Evolutionary conservation across 2,797 vertebrate genomes (phyloP), one percentile per base, ranked within the genome.

Genomic region (Hyperoplus lanceolatus): DNA sequence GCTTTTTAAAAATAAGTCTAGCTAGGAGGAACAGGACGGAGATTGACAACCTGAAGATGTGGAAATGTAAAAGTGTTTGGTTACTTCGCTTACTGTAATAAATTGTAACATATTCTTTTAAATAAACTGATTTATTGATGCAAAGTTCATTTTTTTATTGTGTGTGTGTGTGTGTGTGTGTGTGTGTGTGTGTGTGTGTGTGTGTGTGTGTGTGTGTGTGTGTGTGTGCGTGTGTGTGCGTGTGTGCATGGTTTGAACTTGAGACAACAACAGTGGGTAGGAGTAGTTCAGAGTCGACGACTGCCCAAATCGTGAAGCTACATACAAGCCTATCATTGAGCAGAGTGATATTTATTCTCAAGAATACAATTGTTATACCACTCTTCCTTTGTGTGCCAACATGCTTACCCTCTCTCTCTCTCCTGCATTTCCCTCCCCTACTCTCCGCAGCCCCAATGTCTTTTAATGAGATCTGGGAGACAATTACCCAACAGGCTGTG

Each of bases 81-180:
- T 95, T 93, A 95, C 92, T 93, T 96, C 91, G 95, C 94, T 96
- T 94, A 96, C 95, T 97, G 96, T 97, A 97, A 97, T 96, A 97
- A 97, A 97, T 96, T 97, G 97, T 97, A 98, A 97, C 96, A 97
- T 98, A 98, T 97, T 97, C 96, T 98, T 98, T 97, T 97, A 97
- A 97, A 97, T 98, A 97, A 98, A 98, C 94, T 68, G 81, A 96
- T 97, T 97, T 97, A 97, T 97, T 97, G 96, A 96, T 93, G 94
- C 96, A 94, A 91, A 64, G n/a, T 59, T 60, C 1, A 8, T 29
- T 58, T 5, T 46, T 14, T 16, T 13, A 70, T 56, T 56, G 0
- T 12, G 16, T 65, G 8, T 59, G 13, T 49, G 16, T 58, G 67
- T 62, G 4, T 70, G 15, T n/a, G 8, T 59, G 57, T 42, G 39